Evolutionary conservation across 2,888 invertebrate genomes (phyloP).

Genomic region (Acanthosepion esculentum): DNA sequence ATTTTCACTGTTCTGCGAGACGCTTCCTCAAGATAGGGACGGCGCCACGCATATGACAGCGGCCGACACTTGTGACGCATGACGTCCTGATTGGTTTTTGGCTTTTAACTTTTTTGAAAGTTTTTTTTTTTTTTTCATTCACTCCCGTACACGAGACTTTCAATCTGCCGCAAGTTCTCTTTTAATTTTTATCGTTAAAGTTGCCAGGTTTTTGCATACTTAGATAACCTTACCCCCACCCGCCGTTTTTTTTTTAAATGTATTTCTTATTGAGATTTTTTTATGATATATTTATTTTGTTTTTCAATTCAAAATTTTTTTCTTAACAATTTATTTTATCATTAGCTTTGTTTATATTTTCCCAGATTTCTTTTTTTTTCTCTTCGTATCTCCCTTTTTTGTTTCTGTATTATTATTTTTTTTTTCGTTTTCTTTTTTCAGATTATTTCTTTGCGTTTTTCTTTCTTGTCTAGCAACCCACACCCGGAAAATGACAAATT

Average conservation of each 20-base stretch:
- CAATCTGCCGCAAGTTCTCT: neutral
- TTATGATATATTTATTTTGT: neutral
- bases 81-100: neutral
- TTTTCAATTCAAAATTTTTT: neutral
- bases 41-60: neutral
- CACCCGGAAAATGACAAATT: neutral
- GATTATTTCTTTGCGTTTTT: neutral
- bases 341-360: neutral
- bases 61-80: conserved; percentile 33
- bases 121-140: neutral
- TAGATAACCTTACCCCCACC: neutral
- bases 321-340: neutral
- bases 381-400: neutral
- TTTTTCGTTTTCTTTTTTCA: neutral
- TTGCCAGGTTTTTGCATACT: neutral
- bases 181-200: neutral
- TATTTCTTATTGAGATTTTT: neutral
- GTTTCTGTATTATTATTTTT: neutral
- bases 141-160: neutral
- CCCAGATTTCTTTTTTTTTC: neutral
- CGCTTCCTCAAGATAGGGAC: too few relatives aligned
- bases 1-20: conserved; percentile 24
- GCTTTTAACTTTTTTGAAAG: neutral
- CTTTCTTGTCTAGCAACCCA: neutral
- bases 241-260: neutral